phyloP scores from a whole-genome alignment of 2,113 vertebrate species.

The Xerus inauris region DNA sequence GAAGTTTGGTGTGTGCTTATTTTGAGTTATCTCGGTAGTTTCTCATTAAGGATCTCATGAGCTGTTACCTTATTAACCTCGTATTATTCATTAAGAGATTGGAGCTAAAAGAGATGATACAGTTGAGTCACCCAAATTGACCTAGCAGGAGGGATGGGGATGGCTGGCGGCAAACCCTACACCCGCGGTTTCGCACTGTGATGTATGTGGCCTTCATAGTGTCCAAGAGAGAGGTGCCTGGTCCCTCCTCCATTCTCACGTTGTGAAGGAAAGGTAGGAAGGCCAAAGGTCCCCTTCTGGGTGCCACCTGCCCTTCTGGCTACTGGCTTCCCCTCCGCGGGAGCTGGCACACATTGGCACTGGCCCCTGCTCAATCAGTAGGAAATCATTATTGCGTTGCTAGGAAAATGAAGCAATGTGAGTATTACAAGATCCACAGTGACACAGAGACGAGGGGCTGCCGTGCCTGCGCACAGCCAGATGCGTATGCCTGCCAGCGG shows the following conservation, averaged over 20 bases:
- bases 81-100: background rate
- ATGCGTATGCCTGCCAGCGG: slow-evolving; percentile 80
- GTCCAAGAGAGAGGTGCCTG: fast-evolving
- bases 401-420: slow-evolving; percentile 82
- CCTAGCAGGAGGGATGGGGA: fast-evolving
- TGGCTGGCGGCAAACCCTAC: background rate
- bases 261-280: background rate
- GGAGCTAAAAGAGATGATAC: background rate
- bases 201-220: background rate
- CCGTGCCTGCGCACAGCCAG: slow-evolving; percentile 53
- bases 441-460: slow-evolving; percentile 83
- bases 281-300: background rate
- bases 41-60: background rate
- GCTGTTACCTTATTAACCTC: background rate
- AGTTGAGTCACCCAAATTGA: too few species aligned
- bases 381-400: slow-evolving; percentile 78
- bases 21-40: background rate
- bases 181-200: fast-evolving
- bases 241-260: background rate
- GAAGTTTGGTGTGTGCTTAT: background rate
- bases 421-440: slow-evolving; percentile 77
- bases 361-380: slow-evolving; percentile 76
- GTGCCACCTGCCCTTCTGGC: background rate
- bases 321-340: background rate
- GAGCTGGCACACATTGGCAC: slow-evolving; percentile 61